Percentiles rank a stretch among this genome's conserved stretches.
Conservation (phyloP, 2,113 vertebrate species). For the Jacana jacana region DNA sequence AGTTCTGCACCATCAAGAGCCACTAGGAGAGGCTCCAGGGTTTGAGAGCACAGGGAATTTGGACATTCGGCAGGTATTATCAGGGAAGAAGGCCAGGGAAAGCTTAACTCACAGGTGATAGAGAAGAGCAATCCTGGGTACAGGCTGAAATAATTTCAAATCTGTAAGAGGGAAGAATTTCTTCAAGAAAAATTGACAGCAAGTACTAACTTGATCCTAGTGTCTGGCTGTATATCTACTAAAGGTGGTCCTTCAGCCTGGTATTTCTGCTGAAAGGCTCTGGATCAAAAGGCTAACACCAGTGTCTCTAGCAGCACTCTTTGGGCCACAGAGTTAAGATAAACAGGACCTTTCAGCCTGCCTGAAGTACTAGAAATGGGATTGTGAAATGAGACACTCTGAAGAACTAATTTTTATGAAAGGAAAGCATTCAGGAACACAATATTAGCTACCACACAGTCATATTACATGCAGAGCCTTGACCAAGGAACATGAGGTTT, state of each 20-base stretch:
- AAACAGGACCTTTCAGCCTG: background rate
- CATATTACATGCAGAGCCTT: background rate
- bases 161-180: background rate
- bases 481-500: background rate
- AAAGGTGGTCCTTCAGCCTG: background rate
- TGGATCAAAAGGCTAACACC: background rate
- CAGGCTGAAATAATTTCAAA: background rate
- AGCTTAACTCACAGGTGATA: background rate
- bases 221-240: background rate
- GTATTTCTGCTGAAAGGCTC: background rate
- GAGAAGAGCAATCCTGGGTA: background rate
- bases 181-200: background rate
- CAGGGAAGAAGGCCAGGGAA: background rate
- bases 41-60: background rate
- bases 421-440: background rate
- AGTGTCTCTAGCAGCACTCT: background rate
- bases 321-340: background rate
- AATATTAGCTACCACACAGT: background rate
- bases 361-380: background rate
- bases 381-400: background rate
- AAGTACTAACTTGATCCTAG: background rate
- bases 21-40: background rate
- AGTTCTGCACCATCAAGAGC: background rate
- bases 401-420: background rate
- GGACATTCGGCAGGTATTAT: background rate